These are phyloP conservation scores for Nemotelus pantherinus DNA, from an alignment of 2,888 invertebrate genomes.

Conservation along the genomic window DNA sequence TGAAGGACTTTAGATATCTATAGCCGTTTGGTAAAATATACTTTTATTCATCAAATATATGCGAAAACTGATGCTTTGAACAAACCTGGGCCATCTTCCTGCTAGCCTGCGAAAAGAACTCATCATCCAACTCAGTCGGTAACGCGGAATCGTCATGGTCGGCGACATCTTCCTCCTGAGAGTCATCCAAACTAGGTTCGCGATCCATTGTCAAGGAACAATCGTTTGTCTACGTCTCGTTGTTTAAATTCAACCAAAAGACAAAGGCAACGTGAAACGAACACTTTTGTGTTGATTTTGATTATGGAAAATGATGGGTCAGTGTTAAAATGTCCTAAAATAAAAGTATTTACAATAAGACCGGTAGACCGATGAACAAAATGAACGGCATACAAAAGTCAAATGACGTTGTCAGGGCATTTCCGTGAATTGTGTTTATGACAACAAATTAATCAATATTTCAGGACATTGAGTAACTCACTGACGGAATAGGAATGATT, in stretches of 20 bases:
- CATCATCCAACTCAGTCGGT: constrained; percentile 19
- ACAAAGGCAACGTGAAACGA: neutral
- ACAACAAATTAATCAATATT: constrained; percentile 22
- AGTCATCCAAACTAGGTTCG: constrained; percentile 47
- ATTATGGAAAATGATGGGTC: too few species aligned
- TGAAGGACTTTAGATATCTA: constrained; percentile 49
- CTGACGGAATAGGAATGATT: too few species aligned
- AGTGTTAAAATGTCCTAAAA: too few species aligned
- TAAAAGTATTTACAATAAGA: too few species aligned
- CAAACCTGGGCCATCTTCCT: constrained; percentile 28
- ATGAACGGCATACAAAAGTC: constrained; percentile 6
- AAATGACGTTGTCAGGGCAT: constrained; percentile 34
- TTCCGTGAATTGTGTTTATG: constrained; percentile 15
- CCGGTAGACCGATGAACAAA: neutral
- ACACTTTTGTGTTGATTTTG: neutral
- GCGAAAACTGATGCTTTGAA: too few species aligned
- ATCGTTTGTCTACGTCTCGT: neutral
- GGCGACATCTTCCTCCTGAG: constrained; percentile 28
- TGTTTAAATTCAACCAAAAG: neutral
- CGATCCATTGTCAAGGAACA: constrained; percentile 36
- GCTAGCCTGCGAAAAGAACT: constrained; percentile 18
- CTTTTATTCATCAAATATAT: too few species aligned
- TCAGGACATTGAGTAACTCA: too few species aligned
- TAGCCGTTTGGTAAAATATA: neutral
- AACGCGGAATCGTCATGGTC: constrained; percentile 25